Percentiles rank a stretch among this genome's conserved stretches.
Conservation (phyloP, 2,888 invertebrate genomes). For the Embidobia sp. region DNA sequence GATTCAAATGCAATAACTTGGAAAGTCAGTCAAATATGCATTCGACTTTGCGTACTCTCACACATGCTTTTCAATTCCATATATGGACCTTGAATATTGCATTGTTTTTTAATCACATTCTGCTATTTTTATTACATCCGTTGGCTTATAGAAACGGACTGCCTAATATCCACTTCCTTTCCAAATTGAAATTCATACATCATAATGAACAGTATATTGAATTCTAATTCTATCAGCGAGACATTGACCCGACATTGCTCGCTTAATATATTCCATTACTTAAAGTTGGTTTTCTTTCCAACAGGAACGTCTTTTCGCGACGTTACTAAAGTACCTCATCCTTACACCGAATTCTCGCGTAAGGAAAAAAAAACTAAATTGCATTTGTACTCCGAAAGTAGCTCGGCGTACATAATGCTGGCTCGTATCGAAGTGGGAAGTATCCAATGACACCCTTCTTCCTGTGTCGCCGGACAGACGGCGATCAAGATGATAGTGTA, state of each 20-base stretch:
- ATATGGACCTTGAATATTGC: no score
- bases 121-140: no score
- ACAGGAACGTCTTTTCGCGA: constrained; percentile 6
- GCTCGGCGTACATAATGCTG: constrained; percentile 39
- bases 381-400: constrained; percentile 46
- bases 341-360: constrained; percentile 3
- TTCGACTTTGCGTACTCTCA: no score
- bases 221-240: constrained; percentile 24
- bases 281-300: not conserved
- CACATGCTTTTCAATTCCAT: no score
- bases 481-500: constrained; percentile 62
- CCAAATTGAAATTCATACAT: not conserved
- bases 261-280: constrained; percentile 7
- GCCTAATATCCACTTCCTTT: constrained; percentile 2
- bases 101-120: no score
- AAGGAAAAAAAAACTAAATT: constrained; percentile 45
- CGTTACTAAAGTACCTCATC: constrained; percentile 14
- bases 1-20: no score
- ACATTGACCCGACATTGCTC: constrained; percentile 14
- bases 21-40: no score
- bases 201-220: not conserved
- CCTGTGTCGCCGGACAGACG: constrained; percentile 62
- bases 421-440: constrained; percentile 42
- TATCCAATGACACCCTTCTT: constrained; percentile 63
- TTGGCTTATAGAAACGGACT: no score